Percentiles rank a stretch among this genome's conserved stretches.
Conservation (phyloP, 2,113 vertebrate genomes). For the Gnathonemus longibarbis region DNA sequence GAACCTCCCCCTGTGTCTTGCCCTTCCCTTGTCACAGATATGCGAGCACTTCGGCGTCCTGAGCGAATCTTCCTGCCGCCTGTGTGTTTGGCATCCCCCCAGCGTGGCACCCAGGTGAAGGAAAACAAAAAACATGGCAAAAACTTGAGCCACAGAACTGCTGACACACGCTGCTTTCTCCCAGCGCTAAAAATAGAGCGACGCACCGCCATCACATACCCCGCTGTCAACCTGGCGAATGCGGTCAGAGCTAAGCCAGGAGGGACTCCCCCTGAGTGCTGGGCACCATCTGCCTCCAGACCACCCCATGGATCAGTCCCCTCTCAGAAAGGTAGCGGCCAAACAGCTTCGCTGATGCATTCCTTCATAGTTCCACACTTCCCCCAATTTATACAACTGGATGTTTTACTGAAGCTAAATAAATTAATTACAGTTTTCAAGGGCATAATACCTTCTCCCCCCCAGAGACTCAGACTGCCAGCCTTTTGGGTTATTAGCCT, state of each 20-base stretch:
- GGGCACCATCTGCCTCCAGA: neutral
- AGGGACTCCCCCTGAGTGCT: neutral
- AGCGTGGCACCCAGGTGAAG: neutral
- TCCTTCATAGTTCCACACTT: neutral
- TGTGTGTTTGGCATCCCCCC: neutral
- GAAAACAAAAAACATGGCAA: neutral
- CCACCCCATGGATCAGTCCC: neutral
- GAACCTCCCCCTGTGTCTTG: neutral
- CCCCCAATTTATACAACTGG: neutral
- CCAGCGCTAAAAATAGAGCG: neutral
- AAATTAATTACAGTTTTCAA: neutral
- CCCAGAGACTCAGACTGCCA: neutral
- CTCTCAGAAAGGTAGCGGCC: neutral
- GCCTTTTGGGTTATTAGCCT: neutral
- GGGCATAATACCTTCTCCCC: neutral
- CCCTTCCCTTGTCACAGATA: neutral
- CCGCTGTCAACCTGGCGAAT: neutral
- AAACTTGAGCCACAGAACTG: neutral
- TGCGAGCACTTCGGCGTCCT: neutral
- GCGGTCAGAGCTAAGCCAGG: neutral
- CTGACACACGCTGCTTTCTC: neutral
- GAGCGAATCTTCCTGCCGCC: neutral
- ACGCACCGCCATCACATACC: neutral
- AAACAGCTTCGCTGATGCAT: neutral
- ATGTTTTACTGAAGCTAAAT: neutral